A percentile compares a stretch with the other conserved stretches of the same genome.
These are phyloP conservation scores for Meteorus sp. DNA, from an alignment of 1,140 invertebrate species.

Conservation along the genomic window DNA sequence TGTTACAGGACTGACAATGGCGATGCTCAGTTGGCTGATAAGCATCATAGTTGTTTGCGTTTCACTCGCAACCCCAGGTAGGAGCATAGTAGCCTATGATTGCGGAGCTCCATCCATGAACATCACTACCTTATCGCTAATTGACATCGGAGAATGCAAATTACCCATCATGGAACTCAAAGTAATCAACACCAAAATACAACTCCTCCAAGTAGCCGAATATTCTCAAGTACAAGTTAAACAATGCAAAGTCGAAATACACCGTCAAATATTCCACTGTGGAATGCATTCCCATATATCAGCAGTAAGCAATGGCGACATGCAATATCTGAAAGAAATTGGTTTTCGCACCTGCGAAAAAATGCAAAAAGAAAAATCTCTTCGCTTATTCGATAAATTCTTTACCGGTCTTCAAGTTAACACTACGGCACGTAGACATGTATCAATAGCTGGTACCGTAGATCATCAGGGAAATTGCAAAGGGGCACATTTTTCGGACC, in stretches of 20 bases:
- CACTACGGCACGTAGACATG: too few species aligned
- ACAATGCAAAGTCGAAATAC: constrained; percentile 14
- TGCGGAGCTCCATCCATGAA: background rate
- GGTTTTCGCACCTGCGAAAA: too few species aligned
- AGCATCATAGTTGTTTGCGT: too few species aligned
- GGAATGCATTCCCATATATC: constrained; percentile 21
- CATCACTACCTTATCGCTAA: constrained; percentile 14
- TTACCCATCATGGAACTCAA: background rate
- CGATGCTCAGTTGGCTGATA: too few species aligned
- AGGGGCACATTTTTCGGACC: too few species aligned
- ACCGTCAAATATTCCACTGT: constrained; percentile 3
- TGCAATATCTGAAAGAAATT: background rate
- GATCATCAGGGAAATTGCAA: too few species aligned
- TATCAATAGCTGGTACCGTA: too few species aligned
- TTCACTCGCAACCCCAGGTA: too few species aligned
- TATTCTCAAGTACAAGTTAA: background rate
- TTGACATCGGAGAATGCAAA: constrained; percentile 15
- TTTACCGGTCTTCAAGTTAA: too few species aligned
- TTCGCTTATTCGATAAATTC: too few species aligned
- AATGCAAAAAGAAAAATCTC: too few species aligned
- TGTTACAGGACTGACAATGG: too few species aligned
- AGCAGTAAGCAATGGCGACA: background rate
- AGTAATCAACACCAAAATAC: background rate
- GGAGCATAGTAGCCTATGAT: constrained; percentile 10
- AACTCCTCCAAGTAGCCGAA: constrained; percentile 19